A percentile compares a stretch with the other conserved stretches of the same genome.
phyloP scores from a whole-genome alignment of 2,797 vertebrate genomes.

The Sebastes reedi region DNA sequence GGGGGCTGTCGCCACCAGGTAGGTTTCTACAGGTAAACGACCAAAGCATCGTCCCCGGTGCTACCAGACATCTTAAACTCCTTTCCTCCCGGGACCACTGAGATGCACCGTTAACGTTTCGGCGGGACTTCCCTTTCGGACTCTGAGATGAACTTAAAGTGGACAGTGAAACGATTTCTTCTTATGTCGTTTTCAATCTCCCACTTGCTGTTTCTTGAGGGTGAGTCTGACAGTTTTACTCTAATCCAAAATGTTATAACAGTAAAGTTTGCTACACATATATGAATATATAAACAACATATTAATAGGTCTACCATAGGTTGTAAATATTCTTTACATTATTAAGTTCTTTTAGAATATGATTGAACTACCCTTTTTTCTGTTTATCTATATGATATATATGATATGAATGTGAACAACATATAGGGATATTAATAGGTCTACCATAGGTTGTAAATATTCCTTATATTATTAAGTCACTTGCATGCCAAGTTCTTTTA shows the following conservation, averaged over 20 bases:
- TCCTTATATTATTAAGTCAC: not conserved
- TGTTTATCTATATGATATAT: not conserved
- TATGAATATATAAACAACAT: not conserved
- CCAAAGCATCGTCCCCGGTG: slow-evolving; percentile 41
- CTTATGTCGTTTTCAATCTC: slow-evolving; percentile 88
- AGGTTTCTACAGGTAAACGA: slow-evolving; percentile 21
- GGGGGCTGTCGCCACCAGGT: slow-evolving; percentile 43
- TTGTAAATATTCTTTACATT: not conserved
- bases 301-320: not conserved
- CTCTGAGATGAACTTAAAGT: slow-evolving; percentile 95
- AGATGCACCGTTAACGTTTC: slow-evolving; percentile 87
- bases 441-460: not conserved
- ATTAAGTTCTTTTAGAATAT: not conserved
- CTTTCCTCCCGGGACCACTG: slow-evolving; percentile 70
- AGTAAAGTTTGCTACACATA: not conserved
- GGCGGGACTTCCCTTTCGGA: slow-evolving; percentile 77
- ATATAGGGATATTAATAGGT: not conserved
- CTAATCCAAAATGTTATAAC: not conserved
- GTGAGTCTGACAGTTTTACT: slow-evolving; percentile 80
- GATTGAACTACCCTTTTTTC: not conserved
- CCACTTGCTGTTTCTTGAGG: slow-evolving; percentile 88
- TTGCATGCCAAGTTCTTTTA: not conserved
- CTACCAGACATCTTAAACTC: slow-evolving; percentile 26
- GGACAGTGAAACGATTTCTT: slow-evolving; percentile 91
- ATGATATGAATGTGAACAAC: too few relatives aligned